Evolutionary conservation across 2,888 invertebrate species (phyloP).

Genomic region (Diadegma fenestrale): DNA sequence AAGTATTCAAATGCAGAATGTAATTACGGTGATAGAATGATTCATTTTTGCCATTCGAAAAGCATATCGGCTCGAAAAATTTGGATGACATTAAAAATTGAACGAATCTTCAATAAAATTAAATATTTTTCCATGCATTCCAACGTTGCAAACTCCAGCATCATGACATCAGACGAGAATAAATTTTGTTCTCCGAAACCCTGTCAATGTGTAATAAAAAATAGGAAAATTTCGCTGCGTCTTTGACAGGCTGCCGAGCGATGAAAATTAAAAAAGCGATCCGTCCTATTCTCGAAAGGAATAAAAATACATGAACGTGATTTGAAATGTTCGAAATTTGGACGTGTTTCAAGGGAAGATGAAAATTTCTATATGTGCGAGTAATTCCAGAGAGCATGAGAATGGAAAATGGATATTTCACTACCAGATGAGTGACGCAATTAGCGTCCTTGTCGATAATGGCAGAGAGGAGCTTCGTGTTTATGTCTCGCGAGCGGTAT

Average conservation of each 20-base stretch:
- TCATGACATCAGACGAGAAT: no score
- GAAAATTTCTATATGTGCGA: slow-evolving; percentile 3
- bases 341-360: not conserved
- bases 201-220: not conserved
- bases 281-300: not conserved
- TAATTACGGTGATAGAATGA: no score
- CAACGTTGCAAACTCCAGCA: no score
- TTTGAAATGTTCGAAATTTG: not conserved
- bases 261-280: not conserved
- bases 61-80: no score
- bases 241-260: not conserved
- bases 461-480: slow-evolving; percentile 64
- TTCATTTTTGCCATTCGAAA: no score
- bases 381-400: slow-evolving; percentile 31
- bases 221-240: not conserved
- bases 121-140: no score
- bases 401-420: slow-evolving; percentile 43
- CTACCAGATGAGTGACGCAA: slow-evolving; percentile 69
- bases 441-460: slow-evolving; percentile 81
- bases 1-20: no score
- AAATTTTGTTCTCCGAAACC: not conserved
- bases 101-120: no score
- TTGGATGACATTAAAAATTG: no score
- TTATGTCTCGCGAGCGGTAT: slow-evolving; percentile 14
- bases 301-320: not conserved